These are phyloP conservation scores for Tychaedon coryphoeus DNA, from an alignment of 2,113 vertebrate species.

Conservation along the genomic window DNA sequence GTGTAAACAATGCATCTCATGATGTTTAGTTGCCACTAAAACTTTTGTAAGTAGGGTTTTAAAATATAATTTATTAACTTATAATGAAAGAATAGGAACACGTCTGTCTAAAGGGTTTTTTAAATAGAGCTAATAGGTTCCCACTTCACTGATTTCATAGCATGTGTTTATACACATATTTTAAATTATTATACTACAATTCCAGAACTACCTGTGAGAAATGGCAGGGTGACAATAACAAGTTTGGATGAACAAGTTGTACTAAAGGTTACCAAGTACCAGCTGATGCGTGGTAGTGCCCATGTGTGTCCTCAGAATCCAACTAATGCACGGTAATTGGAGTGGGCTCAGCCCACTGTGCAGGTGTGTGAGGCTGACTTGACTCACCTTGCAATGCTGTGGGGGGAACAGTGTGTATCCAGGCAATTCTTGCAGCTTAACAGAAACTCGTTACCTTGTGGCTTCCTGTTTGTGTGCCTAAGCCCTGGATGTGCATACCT, in stretches of 20 bases:
- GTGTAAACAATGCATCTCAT: background rate
- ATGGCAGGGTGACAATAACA: background rate
- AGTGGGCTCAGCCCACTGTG: background rate
- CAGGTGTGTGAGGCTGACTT: background rate
- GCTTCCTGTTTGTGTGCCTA: background rate
- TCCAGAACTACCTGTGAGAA: background rate
- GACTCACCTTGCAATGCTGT: background rate
- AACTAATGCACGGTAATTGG: background rate
- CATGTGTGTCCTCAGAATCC: background rate
- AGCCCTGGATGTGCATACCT: background rate
- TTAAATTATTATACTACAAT: background rate
- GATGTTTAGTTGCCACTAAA: background rate
- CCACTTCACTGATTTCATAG: background rate
- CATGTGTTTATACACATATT: background rate
- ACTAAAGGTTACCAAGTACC: background rate
- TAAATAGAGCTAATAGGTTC: background rate
- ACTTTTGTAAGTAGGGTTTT: background rate
- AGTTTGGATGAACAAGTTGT: background rate
- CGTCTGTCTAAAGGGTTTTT: background rate
- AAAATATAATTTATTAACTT: background rate
- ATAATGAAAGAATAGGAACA: background rate
- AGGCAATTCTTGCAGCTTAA: background rate
- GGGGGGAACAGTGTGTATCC: background rate
- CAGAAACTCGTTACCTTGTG: background rate
- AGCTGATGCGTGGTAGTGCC: background rate